Evolutionary conservation across 2,113 vertebrate species (phyloP), one percentile per base, ranked within the genome.

Genomic region (Pseudolaguvia tuberculata): DNA sequence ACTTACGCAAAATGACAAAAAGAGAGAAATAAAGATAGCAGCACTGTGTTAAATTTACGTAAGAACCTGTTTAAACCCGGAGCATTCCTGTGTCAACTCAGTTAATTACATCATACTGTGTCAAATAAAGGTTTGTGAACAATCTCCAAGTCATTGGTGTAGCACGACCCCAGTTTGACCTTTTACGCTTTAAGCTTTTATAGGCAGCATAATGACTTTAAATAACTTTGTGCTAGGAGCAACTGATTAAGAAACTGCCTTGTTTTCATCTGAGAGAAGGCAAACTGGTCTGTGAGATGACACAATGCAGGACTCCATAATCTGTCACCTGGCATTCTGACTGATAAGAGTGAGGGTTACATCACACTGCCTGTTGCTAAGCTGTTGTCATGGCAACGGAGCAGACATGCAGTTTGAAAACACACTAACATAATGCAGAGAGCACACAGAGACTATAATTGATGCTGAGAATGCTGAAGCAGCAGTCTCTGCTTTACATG

Each of bases 321-420:
- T 58, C 35, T 57, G 62, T 63, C 72, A 50, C 39, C 55, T 45
- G 80, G 76, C 73, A 78, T 78, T 78, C 45, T 63, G 58, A 48
- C 55, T 29, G 81, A 80, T 83, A 76, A 80, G 73, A 80, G 69
- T 27, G 29, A 80, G 50, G 45, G 68, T 63, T 78, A 69, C 23
- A 8, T 82, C 78, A 75, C 48, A 0, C 15, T 17, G 35, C 35
- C 51, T 55, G 63, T 52, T 6, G 39, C 57, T 70, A 77, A 27
- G 35, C 61, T 61, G 71, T 79, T 74, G 55, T 76, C 63, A 83
- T 80, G 73, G 78, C 70, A 80, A 73, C 81, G 51, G 73, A 65
- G 66, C 29, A 73, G 63, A 76, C 3, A 29, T 57, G 55, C 52
- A 42, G 71, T n/a, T 17, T 47, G 6, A 42, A n/a, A 42, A 39